phyloP scores from a whole-genome alignment of 2,113 vertebrate species.

The Nesogale talazaci region DNA sequence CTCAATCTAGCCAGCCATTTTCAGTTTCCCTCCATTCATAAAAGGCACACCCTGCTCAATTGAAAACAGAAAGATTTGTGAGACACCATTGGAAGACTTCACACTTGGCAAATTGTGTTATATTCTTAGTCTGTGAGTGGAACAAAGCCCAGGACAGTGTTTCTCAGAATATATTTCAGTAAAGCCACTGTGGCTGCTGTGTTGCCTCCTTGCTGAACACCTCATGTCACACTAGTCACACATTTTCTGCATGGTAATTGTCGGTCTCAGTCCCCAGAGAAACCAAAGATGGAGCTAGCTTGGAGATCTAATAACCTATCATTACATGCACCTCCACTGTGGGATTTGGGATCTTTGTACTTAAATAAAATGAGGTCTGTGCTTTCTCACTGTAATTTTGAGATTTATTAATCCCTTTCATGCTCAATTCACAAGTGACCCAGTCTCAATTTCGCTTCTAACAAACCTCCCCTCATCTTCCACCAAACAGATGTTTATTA shows the following conservation, averaged over 20 bases:
- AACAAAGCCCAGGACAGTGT: constrained; percentile 28
- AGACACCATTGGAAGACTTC: constrained; percentile 13
- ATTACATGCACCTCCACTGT: constrained; percentile 65
- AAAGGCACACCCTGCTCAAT: constrained; percentile 32
- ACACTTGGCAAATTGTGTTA: constrained; percentile 54
- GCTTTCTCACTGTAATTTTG: constrained; percentile 66
- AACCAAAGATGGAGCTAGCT: constrained; percentile 20
- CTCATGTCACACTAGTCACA: background rate
- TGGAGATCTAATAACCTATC: constrained; percentile 73
- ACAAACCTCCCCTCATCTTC: background rate
- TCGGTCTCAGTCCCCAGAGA: constrained; percentile 59
- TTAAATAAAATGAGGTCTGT: constrained; percentile 66
- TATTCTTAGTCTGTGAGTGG: constrained; percentile 4
- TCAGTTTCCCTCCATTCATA: constrained; percentile 18
- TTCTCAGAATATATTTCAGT: constrained; percentile 31
- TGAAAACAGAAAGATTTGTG: constrained; percentile 30
- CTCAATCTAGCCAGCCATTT: constrained; percentile 6
- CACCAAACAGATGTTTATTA: constrained; percentile 8
- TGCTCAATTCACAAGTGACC: constrained; percentile 48
- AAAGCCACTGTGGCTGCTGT: constrained; percentile 39
- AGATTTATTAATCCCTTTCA: constrained; percentile 71
- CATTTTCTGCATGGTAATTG: constrained; percentile 66
- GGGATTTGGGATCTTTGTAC: constrained; percentile 64
- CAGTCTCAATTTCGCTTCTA: constrained; percentile 64
- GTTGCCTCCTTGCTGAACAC: constrained; percentile 12